Base-by-base conservation (phyloP, 2,797 vertebrate species). In the Perodicticus potto region DNA sequence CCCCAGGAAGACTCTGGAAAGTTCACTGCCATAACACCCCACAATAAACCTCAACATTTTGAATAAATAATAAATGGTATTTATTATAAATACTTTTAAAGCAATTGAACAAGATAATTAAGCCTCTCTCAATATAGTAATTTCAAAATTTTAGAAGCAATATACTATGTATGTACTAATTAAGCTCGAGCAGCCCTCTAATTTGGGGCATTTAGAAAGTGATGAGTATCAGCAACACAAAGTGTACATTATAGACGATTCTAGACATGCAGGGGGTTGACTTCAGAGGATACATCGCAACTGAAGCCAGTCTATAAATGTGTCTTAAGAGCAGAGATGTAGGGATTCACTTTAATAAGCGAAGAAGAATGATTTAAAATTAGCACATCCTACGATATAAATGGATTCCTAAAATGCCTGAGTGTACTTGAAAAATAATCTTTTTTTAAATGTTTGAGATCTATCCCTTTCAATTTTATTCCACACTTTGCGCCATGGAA, bases 21-120 rank as follows among this genome's bases (percentile, higher is more conserved):
- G 61, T 57, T 55, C 22, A 37, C 27, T 82, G 37, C 77, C 81
- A 76, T 29, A 78, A 93, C 20, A 53, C 23, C 55, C 37, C 49
- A 91, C 80, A 87, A 84, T 84, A 80, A 95, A 83, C 72, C 43
- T 90, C 92, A 78, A 78, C 37, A 77, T 74, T 89, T 88, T 95
- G 37, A 95, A 94, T 40, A 25, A 78, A 25, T 45, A 87, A 69
- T 83, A 89, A 87, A 74, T 43, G 85, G 20, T 67, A 89, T 89
- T 82, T 92, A 86, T 92, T 83, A 70, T 76, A 84, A 94, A 91
- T n/a, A 96, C 59, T 83, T 93, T 83, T 86, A 89, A 95, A 89
- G 72, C 69, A 72, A 87, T 92, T 94, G 92, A 82, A 86, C 84
- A 82, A 92, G 53, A 95, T 97, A 89, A 93, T 94, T 96, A 89